Conservation (phyloP, 2,888 invertebrate genomes). For the Drosophila nigricruria region DNA sequence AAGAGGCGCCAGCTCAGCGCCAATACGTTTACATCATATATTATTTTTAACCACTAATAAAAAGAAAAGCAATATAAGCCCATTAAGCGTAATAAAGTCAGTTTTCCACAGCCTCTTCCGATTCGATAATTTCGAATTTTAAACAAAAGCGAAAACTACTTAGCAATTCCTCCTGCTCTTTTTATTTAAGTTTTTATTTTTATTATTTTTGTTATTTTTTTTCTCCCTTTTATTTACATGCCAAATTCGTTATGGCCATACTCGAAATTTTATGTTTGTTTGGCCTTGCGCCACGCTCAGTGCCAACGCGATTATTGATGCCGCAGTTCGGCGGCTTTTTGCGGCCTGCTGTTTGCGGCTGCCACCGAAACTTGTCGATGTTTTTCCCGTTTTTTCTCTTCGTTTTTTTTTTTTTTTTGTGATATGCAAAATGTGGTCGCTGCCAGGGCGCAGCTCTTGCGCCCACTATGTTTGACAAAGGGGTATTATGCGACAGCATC, state of each 20-base stretch:
- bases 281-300: constrained; percentile 27
- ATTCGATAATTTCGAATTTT: constrained; percentile 7
- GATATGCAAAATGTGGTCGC: constrained; percentile 32
- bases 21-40: constrained; percentile 3
- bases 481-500: not conserved
- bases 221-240: constrained; percentile 31
- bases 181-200: no score
- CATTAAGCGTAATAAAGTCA: constrained; percentile 10
- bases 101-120: constrained; percentile 5
- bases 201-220: not conserved
- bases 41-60: constrained; percentile 25
- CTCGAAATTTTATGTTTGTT: constrained; percentile 49
- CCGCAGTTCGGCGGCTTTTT: constrained; percentile 60
- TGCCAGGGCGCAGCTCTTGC: not conserved
- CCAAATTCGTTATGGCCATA: constrained; percentile 30
- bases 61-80: not conserved
- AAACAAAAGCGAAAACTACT: constrained; percentile 34
- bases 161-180: not conserved
- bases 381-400: no score
- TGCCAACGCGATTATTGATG: constrained; percentile 21
- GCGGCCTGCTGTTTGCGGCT: constrained; percentile 71
- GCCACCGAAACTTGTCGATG: constrained; percentile 4
- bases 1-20: constrained; percentile 17
- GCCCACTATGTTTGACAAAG: not conserved
- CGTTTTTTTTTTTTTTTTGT: constrained; percentile 15